These are phyloP conservation scores for Rhincodon typus DNA, from an alignment of 2,797 vertebrate species.

Conservation along the genomic window DNA sequence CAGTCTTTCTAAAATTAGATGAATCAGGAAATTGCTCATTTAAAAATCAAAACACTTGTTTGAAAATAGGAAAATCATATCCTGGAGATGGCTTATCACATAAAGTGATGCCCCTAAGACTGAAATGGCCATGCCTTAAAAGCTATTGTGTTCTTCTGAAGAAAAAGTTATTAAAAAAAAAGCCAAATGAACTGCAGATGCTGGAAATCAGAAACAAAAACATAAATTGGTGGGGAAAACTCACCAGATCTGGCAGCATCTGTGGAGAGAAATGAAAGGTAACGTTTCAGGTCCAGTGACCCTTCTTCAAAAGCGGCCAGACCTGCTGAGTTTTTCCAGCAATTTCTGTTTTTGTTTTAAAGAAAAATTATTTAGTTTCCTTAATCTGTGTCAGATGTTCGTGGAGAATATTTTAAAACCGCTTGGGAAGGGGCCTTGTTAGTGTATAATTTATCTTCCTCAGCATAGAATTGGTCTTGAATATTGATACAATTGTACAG, in stretches of 20 bases:
- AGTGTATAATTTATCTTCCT: constrained; percentile 15
- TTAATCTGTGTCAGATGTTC: constrained; percentile 27
- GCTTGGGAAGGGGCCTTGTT: constrained; percentile 13
- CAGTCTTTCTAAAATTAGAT: not conserved
- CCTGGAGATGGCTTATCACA: not conserved
- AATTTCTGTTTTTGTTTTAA: not conserved
- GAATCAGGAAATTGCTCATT: not conserved
- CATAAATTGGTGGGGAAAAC: too few relatives aligned
- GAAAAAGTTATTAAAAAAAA: not conserved
- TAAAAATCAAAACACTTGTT: not conserved
- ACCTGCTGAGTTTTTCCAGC: too few relatives aligned
- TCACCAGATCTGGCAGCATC: too few relatives aligned
- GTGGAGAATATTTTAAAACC: not conserved
- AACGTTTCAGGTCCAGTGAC: too few relatives aligned
- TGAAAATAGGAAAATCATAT: not conserved
- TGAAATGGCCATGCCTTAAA: not conserved
- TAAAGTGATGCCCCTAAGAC: not conserved
- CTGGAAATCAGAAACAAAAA: too few relatives aligned
- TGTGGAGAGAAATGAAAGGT: too few relatives aligned
- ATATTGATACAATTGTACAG: not conserved
- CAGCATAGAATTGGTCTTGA: not conserved
- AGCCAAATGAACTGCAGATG: too few relatives aligned
- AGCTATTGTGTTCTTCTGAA: not conserved
- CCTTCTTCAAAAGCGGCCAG: too few relatives aligned
- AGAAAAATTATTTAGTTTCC: not conserved